Percentiles rank a stretch among this genome's conserved stretches.
Evolutionary conservation across 1,140 invertebrate species (phyloP).

Genomic region (Zelostemma sp.): DNA sequence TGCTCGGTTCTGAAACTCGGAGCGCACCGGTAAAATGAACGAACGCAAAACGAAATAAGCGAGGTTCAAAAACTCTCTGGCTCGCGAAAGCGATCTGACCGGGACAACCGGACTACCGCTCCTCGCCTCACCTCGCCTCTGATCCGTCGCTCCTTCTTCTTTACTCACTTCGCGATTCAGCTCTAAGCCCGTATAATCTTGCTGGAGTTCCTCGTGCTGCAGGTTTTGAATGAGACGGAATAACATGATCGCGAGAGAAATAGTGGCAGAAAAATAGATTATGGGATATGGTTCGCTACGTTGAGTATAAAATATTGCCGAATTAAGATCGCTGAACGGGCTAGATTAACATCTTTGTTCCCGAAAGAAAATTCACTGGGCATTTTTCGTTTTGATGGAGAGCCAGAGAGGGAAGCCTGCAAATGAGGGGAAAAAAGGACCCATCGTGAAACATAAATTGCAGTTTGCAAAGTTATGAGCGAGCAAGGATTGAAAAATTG

Average conservation of each 20-base stretch:
- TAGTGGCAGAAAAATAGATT: constrained; percentile 6
- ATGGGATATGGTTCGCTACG: not conserved
- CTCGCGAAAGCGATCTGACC: constrained; percentile 54
- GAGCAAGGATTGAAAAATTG: too few species aligned
- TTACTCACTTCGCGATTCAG: constrained; percentile 26
- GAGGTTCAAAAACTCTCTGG: constrained; percentile 47
- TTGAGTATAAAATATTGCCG: not conserved
- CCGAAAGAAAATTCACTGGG: not conserved
- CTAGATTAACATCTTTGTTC: constrained; percentile 6
- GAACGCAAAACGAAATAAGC: constrained; percentile 59
- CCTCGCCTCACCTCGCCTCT: constrained; percentile 15
- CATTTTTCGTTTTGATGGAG: not conserved
- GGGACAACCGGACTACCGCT: constrained; percentile 42
- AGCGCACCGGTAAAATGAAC: constrained; percentile 59
- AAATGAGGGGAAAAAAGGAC: too few species aligned
- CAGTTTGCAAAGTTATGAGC: too few species aligned
- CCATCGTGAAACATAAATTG: too few species aligned
- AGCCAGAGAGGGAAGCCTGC: too few species aligned
- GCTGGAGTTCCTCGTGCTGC: constrained; percentile 24
- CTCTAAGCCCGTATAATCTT: constrained; percentile 30
- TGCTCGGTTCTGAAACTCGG: constrained; percentile 46
- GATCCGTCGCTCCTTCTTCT: constrained; percentile 16
- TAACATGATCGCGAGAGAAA: not conserved
- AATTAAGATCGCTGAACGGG: not conserved
- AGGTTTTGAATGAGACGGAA: constrained; percentile 8